Percentiles rank a stretch among this genome's conserved stretches.
These are phyloP conservation scores for Monochamus saltuarius DNA, from an alignment of 1,140 invertebrate species.

Conservation along the genomic window DNA sequence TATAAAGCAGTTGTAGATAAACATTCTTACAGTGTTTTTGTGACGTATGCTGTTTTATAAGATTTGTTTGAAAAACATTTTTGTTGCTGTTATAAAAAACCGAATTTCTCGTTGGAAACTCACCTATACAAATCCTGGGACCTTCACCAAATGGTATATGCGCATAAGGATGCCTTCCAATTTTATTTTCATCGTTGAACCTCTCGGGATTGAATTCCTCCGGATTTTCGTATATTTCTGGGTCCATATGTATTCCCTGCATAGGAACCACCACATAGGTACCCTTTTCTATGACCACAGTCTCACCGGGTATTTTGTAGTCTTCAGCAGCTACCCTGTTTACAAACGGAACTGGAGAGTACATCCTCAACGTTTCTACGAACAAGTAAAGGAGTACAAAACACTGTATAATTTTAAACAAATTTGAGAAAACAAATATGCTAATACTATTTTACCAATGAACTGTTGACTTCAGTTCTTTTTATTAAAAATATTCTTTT, in stretches of 20 bases:
- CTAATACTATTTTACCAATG: no score
- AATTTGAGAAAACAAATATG: no score
- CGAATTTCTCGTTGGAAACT: not conserved
- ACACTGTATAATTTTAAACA: no score
- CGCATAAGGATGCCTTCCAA: not conserved
- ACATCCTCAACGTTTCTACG: constrained; percentile 55
- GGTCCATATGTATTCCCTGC: constrained; percentile 54
- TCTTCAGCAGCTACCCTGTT: constrained; percentile 34
- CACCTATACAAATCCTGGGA: not conserved
- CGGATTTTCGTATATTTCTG: constrained; percentile 64
- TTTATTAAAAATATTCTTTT: no score
- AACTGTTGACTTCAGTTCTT: no score
- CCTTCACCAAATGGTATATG: constrained; percentile 8
- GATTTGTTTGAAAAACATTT: no score
- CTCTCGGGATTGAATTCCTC: constrained; percentile 65
- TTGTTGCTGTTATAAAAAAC: no score
- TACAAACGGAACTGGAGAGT: constrained; percentile 47
- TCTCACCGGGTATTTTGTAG: constrained; percentile 42
- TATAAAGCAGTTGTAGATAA: no score
- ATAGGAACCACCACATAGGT: constrained; percentile 52
- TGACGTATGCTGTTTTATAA: no score
- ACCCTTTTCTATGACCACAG: constrained; percentile 49
- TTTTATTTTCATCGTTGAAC: constrained; percentile 50
- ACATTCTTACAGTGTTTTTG: no score
- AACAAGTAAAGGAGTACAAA: no score